Evolutionary conservation across 2,113 vertebrate genomes (phyloP).

Genomic region (Amblyopsis rosae): DNA sequence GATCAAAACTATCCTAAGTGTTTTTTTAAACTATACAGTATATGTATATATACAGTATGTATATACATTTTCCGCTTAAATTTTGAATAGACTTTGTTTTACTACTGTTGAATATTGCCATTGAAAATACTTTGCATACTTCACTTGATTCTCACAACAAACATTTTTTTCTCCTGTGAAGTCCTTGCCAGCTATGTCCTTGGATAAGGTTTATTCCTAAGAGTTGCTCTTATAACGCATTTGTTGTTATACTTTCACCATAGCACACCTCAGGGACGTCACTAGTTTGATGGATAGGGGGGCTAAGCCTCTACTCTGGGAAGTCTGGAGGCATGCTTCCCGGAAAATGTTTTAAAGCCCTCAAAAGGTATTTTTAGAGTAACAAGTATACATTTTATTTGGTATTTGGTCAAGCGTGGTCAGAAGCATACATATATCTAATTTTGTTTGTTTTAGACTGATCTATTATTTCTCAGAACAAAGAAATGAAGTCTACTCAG

Average conservation of each 20-base stretch:
- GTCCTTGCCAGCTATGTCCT: neutral
- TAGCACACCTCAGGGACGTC: neutral
- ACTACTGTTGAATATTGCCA: neutral
- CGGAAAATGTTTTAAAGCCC: too few relatives aligned
- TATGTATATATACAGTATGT: neutral
- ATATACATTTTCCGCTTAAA: constrained; percentile 21
- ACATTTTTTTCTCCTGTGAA: constrained; percentile 8
- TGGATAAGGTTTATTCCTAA: neutral
- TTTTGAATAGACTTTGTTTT: neutral
- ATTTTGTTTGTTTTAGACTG: too few relatives aligned
- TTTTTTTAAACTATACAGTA: constrained; percentile 4
- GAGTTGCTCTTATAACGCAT: too few relatives aligned
- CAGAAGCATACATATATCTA: too few relatives aligned
- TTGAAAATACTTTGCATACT: constrained; percentile 4
- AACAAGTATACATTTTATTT: too few relatives aligned
- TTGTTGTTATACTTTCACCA: neutral
- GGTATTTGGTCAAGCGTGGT: too few relatives aligned
- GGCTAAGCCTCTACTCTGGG: too few relatives aligned
- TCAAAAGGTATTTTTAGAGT: too few relatives aligned
- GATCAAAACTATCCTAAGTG: neutral
- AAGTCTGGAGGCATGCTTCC: too few relatives aligned
- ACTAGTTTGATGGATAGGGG: too few relatives aligned
- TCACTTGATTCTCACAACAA: constrained; percentile 6
- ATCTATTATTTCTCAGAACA: too few relatives aligned
- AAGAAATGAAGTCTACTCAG: too few relatives aligned